Evolutionary conservation across 2,888 invertebrate genomes (phyloP).

Genomic region (Tromatobia lineatoria): DNA sequence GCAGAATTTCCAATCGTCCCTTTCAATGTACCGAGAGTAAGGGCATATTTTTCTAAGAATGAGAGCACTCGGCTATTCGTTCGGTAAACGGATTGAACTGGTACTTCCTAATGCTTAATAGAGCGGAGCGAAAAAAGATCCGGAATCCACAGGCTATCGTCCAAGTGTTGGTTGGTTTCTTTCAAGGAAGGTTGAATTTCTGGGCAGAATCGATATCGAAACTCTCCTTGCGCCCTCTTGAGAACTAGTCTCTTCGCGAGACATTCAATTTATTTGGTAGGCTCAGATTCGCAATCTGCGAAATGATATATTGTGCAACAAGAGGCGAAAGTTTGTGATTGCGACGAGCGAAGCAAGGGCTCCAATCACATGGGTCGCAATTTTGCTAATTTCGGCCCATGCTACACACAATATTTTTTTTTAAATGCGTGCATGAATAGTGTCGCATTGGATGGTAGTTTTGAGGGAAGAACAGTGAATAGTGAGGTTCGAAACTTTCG

Average conservation of each 20-base stretch:
- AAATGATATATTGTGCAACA: too few relatives aligned
- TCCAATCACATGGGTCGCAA: too few relatives aligned
- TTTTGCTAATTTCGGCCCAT: too few relatives aligned
- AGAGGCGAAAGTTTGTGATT: too few relatives aligned
- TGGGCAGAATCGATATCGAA: conserved; percentile 26
- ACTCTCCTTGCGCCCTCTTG: neutral
- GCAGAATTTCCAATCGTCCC: neutral
- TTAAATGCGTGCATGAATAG: too few relatives aligned
- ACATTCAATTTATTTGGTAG: conserved; percentile 10
- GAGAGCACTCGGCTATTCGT: neutral
- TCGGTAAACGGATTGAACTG: conserved; percentile 23
- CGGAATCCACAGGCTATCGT: conserved; percentile 6
- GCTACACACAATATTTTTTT: too few relatives aligned
- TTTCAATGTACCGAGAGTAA: neutral
- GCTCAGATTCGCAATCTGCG: conserved; percentile 7
- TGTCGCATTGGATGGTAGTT: too few relatives aligned
- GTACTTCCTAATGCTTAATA: conserved; percentile 28
- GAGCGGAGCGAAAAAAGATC: conserved; percentile 27
- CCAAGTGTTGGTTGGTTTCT: neutral
- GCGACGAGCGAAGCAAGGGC: too few relatives aligned
- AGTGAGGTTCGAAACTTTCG: too few relatives aligned
- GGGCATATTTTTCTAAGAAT: neutral
- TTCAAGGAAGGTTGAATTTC: conserved; percentile 8
- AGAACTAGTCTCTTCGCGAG: neutral
- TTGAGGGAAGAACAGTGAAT: too few relatives aligned